These are phyloP conservation scores for Oreochromis spilurus DNA, from an alignment of 2,113 vertebrate species.

Conservation along the genomic window DNA sequence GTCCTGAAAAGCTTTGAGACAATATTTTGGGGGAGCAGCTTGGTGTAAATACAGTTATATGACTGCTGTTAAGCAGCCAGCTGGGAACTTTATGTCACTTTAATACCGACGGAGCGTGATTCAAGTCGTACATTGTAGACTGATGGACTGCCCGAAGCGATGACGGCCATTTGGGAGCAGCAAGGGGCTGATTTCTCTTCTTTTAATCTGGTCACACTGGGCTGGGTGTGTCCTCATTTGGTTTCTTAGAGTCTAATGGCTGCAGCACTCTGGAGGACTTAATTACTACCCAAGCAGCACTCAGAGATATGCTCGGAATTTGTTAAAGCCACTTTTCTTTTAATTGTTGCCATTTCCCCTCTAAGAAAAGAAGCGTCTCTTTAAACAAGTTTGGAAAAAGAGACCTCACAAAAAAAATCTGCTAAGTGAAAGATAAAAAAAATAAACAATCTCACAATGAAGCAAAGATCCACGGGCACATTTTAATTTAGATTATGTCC, in stretches of 20 bases:
- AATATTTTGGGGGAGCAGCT: neutral
- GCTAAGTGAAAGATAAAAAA: neutral
- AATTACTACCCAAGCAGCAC: slow-evolving; percentile 42
- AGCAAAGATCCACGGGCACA: neutral
- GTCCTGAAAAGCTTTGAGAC: neutral
- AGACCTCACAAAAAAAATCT: neutral
- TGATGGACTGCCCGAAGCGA: slow-evolving; percentile 19
- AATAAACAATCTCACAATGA: neutral
- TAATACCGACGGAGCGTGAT: slow-evolving; percentile 9
- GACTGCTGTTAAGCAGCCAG: slow-evolving; percentile 13
- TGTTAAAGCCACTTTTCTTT: slow-evolving; percentile 48
- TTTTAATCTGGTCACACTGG: slow-evolving; percentile 54
- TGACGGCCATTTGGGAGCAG: slow-evolving; percentile 34
- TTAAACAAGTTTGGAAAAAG: neutral
- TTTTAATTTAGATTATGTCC: neutral
- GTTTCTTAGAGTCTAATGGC: slow-evolving; percentile 33
- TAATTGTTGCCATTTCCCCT: slow-evolving; percentile 45
- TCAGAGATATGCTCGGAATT: slow-evolving; percentile 28
- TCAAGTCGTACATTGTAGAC: neutral
- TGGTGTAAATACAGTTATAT: slow-evolving; percentile 40
- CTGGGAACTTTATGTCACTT: slow-evolving; percentile 38
- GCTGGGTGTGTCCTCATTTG: slow-evolving; percentile 41
- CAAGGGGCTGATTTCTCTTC: slow-evolving; percentile 42
- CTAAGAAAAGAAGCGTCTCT: neutral
- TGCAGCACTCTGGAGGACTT: slow-evolving; percentile 45